Percentiles rank a stretch among this genome's conserved stretches.
Conservation (phyloP, 2,113 vertebrate species). For the Eulemur macaco region DNA sequence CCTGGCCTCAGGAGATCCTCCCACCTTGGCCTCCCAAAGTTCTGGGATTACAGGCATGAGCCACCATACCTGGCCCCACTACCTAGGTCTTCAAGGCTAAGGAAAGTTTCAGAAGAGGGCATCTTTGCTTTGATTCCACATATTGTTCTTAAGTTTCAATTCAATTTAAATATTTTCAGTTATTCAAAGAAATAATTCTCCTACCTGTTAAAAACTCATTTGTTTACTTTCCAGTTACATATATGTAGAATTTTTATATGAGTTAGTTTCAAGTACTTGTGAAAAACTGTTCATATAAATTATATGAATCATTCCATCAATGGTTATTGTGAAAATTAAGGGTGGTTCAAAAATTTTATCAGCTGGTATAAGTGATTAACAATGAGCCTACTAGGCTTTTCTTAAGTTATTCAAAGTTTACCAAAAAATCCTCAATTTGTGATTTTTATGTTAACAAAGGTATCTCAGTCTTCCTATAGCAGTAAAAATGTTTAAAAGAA, state of each 20-base stretch:
- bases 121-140: neutral
- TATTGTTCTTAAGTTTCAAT: neutral
- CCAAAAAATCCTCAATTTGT: neutral
- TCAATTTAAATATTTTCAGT: no score
- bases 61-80: neutral
- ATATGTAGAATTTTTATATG: constrained; percentile 7
- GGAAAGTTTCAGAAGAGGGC: neutral
- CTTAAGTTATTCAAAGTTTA: neutral
- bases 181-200: constrained; percentile 2
- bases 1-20: neutral
- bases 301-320: neutral
- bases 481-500: constrained; percentile 36
- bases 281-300: neutral
- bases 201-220: neutral
- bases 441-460: neutral
- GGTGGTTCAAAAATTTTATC: neutral
- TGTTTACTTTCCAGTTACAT: constrained; percentile 24
- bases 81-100: neutral
- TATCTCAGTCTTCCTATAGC: neutral
- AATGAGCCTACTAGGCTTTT: neutral
- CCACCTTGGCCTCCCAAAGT: neutral
- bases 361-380: constrained; percentile 13
- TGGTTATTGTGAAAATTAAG: constrained; percentile 6
- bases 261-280: neutral
- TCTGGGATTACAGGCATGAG: neutral